Base-by-base conservation (phyloP, 1,140 invertebrate species). In the Drosophila sulfurigaster region DNA sequence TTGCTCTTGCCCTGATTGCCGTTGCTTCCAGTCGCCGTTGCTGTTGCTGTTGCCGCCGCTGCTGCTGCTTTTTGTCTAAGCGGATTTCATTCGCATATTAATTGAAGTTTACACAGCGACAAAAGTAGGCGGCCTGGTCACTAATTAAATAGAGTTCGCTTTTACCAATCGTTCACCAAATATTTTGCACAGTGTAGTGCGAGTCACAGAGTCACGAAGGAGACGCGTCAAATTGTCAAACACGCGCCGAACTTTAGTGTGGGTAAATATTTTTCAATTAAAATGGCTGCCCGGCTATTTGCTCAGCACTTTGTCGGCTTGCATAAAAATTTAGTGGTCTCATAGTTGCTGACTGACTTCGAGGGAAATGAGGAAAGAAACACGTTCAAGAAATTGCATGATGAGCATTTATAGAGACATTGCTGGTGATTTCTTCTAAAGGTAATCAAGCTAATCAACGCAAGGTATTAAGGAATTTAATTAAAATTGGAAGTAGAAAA, bases 61-160 rank as follows among this genome's bases (percentile, higher is more conserved):
- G 25, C 43, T 59, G 10, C 59, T 45, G 64, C 66, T 86, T 72
- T 88, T 87, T 83, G 83, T 83, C 79, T 87, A 87, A 87, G 83
- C 83, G 83, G 83, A 87, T 87, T 88, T 88, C 70, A 87, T 87
- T 88, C 80, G 83, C 80, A 81, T 87, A 87, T 87, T 87, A 87
- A 87, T 87, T 83, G 78, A 83, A 87, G 77, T 88, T 83, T 83
- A 87, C 85, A 87, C 85, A 83, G 83, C 57, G 64, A 66, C 75
- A 81, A 83, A 83, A 72, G 51, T 58, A 66, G 51, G 13, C 56
- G 43, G 28, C 65, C 48, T n/a, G 45, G 49, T 35, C 35, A 63
- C 60, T 82, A 80, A 88, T 75, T 88, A 83, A 80, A 78, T 32
- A 54, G 8, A 66, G 43, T 75, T 67, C 30, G 49, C 52, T 16